A percentile compares a stretch with the other conserved stretches of the same genome.
phyloP scores from a whole-genome alignment of 2,113 vertebrate genomes.

The Muntiacus reevesi region DNA sequence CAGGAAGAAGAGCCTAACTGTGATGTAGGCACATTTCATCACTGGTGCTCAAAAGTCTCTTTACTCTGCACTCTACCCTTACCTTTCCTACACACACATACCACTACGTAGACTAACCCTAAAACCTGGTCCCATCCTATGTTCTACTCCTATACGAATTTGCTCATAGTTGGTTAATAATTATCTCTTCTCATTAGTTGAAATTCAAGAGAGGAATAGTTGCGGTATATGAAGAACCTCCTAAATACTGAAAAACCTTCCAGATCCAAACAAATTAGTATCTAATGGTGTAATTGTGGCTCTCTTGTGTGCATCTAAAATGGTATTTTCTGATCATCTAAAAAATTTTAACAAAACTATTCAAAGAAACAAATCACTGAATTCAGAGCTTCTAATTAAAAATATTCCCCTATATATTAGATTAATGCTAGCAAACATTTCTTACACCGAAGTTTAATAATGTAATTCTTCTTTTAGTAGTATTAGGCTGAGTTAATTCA shows the following conservation, averaged over 20 bases:
- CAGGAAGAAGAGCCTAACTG: neutral
- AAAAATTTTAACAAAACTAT: conserved; percentile 14
- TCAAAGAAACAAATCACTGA: neutral
- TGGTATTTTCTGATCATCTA: neutral
- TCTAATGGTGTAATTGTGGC: neutral
- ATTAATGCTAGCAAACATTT: neutral
- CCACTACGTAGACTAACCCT: neutral
- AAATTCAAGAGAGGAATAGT: neutral
- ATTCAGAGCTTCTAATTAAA: conserved; percentile 14
- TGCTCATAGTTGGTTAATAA: neutral
- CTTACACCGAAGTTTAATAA: neutral
- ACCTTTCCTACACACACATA: neutral
- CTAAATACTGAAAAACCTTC: neutral
- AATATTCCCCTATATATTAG: neutral
- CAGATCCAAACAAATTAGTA: neutral
- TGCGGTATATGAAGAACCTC: neutral
- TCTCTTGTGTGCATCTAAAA: neutral
- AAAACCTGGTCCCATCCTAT: neutral
- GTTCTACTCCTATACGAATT: neutral
- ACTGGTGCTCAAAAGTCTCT: neutral
- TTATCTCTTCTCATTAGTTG: neutral
- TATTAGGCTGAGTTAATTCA: conserved; percentile 56
- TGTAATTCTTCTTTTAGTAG: conserved; percentile 55
- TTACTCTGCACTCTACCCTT: neutral
- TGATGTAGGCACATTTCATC: neutral